Evolutionary conservation across 2,113 vertebrate genomes (phyloP).

Genomic region (Cryptomyrus ogoouensis): DNA sequence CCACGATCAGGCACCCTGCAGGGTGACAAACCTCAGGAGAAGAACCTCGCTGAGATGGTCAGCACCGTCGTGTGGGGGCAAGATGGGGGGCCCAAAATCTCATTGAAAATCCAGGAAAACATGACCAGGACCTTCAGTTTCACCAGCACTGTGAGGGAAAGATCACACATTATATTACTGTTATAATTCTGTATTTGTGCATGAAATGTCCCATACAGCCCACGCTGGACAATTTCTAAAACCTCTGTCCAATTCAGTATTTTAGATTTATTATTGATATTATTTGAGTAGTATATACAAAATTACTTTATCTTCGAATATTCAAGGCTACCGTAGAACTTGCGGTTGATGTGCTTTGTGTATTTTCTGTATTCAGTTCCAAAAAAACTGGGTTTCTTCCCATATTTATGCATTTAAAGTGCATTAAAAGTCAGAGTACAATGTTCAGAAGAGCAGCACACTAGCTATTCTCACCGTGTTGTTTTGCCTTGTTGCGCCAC

Average conservation of each 20-base stretch:
- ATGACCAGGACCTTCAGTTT: background rate
- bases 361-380: background rate
- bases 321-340: background rate
- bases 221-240: background rate
- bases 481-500: slow-evolving; percentile 19
- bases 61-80: background rate
- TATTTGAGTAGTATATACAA: background rate
- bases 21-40: background rate
- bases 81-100: background rate
- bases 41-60: background rate
- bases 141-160: too few relatives aligned
- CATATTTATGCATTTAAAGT: background rate
- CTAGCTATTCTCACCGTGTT: background rate
- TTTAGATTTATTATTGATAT: background rate
- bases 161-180: background rate
- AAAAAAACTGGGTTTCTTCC: background rate
- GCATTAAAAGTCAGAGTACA: slow-evolving; percentile 2
- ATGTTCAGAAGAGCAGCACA: background rate
- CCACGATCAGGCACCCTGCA: background rate
- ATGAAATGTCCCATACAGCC: background rate
- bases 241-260: background rate
- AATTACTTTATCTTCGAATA: background rate
- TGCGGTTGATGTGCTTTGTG: background rate
- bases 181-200: background rate
- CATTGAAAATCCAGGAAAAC: background rate